Evolutionary conservation across 1,140 invertebrate species (phyloP).

Genomic region (Lepidurus arcticus): DNA sequence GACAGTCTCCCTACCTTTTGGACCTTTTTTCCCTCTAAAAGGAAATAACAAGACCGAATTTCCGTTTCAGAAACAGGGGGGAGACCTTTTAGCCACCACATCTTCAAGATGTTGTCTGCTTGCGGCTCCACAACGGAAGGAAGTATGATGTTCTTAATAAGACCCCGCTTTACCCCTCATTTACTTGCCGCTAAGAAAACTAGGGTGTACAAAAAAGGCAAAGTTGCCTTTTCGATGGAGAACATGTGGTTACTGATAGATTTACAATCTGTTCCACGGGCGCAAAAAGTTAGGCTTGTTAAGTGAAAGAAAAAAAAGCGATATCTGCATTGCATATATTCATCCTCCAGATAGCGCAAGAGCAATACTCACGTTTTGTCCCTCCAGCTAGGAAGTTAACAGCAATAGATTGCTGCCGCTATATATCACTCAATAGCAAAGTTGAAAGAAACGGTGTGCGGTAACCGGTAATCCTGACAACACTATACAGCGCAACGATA

Average conservation of each 20-base stretch:
- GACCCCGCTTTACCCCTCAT: slow-evolving; percentile 3
- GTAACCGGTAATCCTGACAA: too few relatives aligned
- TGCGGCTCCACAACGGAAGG: slow-evolving; percentile 2
- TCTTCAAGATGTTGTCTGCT: slow-evolving; percentile 21
- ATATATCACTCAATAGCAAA: too few relatives aligned
- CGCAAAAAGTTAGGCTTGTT: not conserved
- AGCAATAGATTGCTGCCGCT: too few relatives aligned
- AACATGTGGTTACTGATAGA: slow-evolving; percentile 7
- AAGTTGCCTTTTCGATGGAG: not conserved
- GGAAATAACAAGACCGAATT: slow-evolving; percentile 6
- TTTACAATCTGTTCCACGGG: not conserved
- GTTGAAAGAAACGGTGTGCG: too few relatives aligned
- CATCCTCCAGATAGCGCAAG: too few relatives aligned
- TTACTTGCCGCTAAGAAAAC: slow-evolving; percentile 6
- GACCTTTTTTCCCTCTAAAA: not conserved
- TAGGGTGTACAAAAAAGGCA: not conserved
- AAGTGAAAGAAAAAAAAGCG: not conserved
- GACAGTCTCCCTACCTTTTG: not conserved
- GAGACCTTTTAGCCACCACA: not conserved
- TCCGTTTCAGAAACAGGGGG: not conserved
- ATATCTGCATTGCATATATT: not conserved
- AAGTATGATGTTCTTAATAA: slow-evolving; percentile 20
- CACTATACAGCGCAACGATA: too few relatives aligned
- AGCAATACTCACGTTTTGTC: too few relatives aligned
- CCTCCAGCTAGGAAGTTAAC: too few relatives aligned